phyloP scores from a whole-genome alignment of 2,797 vertebrate species.

The Malurus leucopterus region DNA sequence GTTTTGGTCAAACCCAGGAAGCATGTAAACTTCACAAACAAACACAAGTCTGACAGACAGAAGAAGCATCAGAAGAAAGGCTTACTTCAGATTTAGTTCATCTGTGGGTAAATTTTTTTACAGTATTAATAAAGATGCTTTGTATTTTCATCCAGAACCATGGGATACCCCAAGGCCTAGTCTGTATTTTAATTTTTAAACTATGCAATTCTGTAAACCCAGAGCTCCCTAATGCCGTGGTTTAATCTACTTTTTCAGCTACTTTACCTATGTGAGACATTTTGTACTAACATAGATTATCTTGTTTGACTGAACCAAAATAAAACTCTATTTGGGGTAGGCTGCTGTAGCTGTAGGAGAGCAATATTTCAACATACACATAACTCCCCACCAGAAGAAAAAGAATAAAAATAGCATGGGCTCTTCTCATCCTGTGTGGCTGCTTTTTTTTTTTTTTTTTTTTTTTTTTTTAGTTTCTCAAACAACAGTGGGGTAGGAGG shows the following conservation, averaged over 20 bases:
- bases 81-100: slow-evolving; percentile 22
- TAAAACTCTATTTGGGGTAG: neutral
- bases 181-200: neutral
- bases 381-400: neutral
- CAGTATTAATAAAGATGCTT: slow-evolving; percentile 10
- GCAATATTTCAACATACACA: neutral
- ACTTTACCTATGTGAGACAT: neutral
- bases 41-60: slow-evolving; percentile 2
- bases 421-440: fast-evolving
- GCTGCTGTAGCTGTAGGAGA: neutral
- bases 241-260: neutral
- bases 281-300: neutral
- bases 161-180: neutral
- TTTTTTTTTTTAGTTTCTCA: neutral
- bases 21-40: slow-evolving; percentile 23
- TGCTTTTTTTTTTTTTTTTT: neutral
- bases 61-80: neutral
- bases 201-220: neutral
- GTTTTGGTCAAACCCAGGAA: slow-evolving; percentile 31
- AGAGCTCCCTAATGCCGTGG: neutral
- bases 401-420: neutral
- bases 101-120: neutral
- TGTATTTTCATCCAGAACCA: neutral
- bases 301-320: neutral
- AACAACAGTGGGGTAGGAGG: neutral